These are phyloP conservation scores for Drosophila insularis DNA, from an alignment of 1,140 invertebrate species.

Conservation along the genomic window DNA sequence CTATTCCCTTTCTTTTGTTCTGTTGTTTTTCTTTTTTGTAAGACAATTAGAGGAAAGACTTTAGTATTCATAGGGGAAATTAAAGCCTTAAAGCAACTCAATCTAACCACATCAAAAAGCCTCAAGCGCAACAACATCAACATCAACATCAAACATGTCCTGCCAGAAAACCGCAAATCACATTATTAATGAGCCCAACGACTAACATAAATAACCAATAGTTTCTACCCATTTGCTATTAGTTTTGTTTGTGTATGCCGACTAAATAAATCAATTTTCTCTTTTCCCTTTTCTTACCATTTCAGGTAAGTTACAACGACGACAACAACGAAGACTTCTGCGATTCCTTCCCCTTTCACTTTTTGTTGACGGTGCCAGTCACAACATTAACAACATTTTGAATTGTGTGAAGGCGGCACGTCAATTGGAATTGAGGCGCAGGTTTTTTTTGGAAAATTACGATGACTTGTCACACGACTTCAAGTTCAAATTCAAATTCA, in stretches of 20 bases:
- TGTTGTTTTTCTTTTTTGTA: not conserved
- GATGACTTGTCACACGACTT: conserved; percentile 74
- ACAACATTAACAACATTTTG: conserved; percentile 59
- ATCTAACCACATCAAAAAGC: conserved; percentile 31
- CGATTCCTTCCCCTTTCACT: conserved; percentile 55
- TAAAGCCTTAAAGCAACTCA: not conserved
- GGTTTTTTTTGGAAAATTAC: conserved; percentile 51
- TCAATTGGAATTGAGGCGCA: conserved; percentile 58
- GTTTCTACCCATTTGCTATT: conserved; percentile 32
- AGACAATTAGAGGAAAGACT: not conserved
- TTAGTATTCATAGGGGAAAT: not conserved
- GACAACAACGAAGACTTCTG: conserved; percentile 33
- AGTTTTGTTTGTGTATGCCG: conserved; percentile 52
- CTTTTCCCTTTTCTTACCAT: conserved; percentile 46
- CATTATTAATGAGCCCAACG: conserved; percentile 53
- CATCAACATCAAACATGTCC: conserved; percentile 5
- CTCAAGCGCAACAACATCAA: not conserved
- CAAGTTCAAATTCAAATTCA: conserved; percentile 1
- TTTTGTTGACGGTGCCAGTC: conserved; percentile 49
- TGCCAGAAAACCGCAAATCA: conserved; percentile 46
- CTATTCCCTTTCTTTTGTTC: conserved; percentile 1
- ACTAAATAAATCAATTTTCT: conserved; percentile 71
- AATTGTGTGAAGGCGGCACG: conserved; percentile 78
- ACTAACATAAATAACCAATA: conserved; percentile 59
- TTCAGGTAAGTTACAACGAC: conserved; percentile 67